Percentiles rank a stretch among this genome's conserved stretches.
phyloP scores from a whole-genome alignment of 2,797 vertebrate species.

The Falco berigora region DNA sequence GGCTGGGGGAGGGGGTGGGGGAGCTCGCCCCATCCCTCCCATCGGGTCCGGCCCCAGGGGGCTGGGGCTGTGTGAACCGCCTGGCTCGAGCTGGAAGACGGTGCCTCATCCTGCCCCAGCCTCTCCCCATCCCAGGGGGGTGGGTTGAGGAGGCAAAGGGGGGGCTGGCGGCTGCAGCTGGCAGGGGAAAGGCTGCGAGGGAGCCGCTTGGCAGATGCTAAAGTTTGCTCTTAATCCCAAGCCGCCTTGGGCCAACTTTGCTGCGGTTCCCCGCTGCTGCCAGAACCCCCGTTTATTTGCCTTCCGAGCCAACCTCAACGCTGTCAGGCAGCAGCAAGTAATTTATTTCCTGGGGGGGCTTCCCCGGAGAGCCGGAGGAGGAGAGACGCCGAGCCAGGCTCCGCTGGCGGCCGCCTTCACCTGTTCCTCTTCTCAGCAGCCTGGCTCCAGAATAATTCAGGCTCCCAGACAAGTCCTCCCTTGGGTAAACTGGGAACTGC shows the following conservation, averaged over 20 bases:
- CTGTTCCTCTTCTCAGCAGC: constrained; percentile 40
- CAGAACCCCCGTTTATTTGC: neutral
- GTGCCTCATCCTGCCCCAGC: neutral
- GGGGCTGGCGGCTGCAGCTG: neutral
- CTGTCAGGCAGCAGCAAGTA: neutral
- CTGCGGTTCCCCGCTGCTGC: neutral
- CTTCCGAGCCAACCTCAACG: neutral
- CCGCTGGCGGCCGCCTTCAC: constrained; percentile 1
- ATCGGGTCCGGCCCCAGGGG: accelerated
- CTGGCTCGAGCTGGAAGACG: neutral
- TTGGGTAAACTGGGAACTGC: neutral
- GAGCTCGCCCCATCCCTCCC: accelerated
- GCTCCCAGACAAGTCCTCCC: constrained; percentile 14
- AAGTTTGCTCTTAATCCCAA: neutral
- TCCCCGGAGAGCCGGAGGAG: constrained; percentile 1
- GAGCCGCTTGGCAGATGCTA: neutral
- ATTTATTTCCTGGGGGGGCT: neutral
- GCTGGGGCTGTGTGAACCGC: accelerated
- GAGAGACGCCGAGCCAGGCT: neutral
- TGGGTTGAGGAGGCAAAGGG: accelerated
- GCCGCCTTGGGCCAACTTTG: neutral
- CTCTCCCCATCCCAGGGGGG: neutral
- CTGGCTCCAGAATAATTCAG: constrained; percentile 1
- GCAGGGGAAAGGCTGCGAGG: neutral
- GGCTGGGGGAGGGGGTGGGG: no score